A percentile compares a stretch with the other conserved stretches of the same genome.
phyloP scores from a whole-genome alignment of 2,797 vertebrate species.

The Fundulus diaphanus region DNA sequence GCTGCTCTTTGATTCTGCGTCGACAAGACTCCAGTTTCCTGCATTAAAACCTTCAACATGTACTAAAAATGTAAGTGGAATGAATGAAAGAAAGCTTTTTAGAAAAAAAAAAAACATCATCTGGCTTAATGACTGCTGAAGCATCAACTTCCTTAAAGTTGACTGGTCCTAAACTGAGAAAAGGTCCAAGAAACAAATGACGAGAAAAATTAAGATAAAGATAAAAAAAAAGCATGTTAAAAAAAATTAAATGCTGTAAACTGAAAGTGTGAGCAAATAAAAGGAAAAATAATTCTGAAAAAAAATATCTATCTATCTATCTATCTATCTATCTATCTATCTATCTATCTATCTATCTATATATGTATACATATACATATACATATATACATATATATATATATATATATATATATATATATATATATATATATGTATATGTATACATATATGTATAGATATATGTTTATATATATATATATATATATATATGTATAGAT shows the following conservation, averaged over 20 bases:
- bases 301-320: too few species aligned
- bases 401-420: too few species aligned
- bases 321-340: too few species aligned
- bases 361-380: too few species aligned
- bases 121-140: neutral
- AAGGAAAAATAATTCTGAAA: neutral
- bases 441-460: too few species aligned
- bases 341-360: too few species aligned
- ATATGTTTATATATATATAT: too few species aligned
- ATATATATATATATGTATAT: neutral
- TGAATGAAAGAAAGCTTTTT: neutral
- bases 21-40: neutral
- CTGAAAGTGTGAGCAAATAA: neutral
- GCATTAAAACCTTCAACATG: neutral
- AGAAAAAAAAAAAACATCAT: neutral
- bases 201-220: neutral
- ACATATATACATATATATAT: too few species aligned
- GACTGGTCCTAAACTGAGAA: neutral
- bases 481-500: too few species aligned
- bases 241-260: too few species aligned
- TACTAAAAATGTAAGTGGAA: neutral
- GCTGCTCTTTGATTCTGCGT: neutral
- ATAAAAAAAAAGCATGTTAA: neutral
- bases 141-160: neutral
- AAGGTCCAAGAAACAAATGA: neutral